These are phyloP conservation scores for Cyanocitta stelleri DNA, from an alignment of 2,113 vertebrate genomes.

Conservation along the genomic window DNA sequence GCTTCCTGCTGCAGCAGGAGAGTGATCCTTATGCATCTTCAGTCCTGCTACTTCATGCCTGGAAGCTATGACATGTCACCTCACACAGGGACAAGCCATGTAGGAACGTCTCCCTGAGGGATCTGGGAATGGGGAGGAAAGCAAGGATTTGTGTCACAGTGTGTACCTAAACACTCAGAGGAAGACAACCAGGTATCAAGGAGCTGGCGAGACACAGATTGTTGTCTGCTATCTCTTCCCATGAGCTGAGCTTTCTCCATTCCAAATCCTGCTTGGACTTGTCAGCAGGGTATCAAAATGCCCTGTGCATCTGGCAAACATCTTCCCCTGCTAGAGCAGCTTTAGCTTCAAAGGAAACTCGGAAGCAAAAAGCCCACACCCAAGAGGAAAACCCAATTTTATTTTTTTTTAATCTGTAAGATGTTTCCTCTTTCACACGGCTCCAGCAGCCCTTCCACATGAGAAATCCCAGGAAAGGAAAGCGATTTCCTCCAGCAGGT, in stretches of 20 bases:
- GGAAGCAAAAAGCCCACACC: slow-evolving; percentile 5
- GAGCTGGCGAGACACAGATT: not conserved
- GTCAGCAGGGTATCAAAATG: not conserved
- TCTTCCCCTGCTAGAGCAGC: not conserved
- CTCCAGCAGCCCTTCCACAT: not conserved
- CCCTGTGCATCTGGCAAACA: not conserved
- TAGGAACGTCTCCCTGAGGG: not conserved
- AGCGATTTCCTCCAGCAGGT: not conserved
- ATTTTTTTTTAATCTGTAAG: not conserved
- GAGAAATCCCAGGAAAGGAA: slow-evolving; percentile 39
- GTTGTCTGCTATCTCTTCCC: not conserved
- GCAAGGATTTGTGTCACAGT: not conserved
- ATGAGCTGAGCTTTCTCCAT: not conserved
- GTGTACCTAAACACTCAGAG: not conserved
- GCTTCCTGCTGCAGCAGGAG: not conserved
- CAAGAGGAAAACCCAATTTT: not conserved
- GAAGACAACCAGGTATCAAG: not conserved
- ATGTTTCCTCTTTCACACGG: slow-evolving; percentile 23
- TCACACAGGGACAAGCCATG: not conserved
- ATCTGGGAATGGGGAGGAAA: not conserved
- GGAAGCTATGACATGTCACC: not conserved
- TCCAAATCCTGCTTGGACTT: not conserved
- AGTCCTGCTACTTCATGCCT: not conserved
- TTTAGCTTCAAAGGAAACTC: slow-evolving; percentile 26
- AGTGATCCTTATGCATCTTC: not conserved